Percentiles rank a stretch among this genome's conserved stretches.
Evolutionary conservation across 2,888 invertebrate species (phyloP).

Genomic region (Cosmia pyralina): DNA sequence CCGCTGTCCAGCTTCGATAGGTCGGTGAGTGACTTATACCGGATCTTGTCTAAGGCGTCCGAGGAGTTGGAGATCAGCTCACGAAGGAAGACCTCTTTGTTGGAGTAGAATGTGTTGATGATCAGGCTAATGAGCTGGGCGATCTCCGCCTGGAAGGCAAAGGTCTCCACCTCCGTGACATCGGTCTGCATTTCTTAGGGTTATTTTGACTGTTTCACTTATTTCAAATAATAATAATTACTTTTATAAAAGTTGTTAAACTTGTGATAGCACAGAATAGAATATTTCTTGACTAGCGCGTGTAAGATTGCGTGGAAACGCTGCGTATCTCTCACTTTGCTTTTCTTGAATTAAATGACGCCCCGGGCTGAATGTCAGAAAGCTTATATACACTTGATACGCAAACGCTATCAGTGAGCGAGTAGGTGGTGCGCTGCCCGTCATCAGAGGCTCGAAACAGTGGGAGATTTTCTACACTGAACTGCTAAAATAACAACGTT

Average conservation of each 20-base stretch:
- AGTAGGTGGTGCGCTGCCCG: slow-evolving; percentile 77
- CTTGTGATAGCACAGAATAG: slow-evolving; percentile 55
- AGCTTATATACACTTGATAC: slow-evolving; percentile 77
- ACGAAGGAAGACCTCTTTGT: slow-evolving; percentile 99
- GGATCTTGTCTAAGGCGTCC: slow-evolving; percentile 97
- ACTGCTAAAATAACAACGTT: not conserved
- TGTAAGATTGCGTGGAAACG: slow-evolving; percentile 75
- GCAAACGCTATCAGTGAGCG: slow-evolving; percentile 82
- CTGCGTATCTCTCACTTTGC: slow-evolving; percentile 70
- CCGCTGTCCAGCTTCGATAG: slow-evolving; percentile 97
- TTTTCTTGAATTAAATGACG: slow-evolving; percentile 78
- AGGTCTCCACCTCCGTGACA: slow-evolving; percentile 96
- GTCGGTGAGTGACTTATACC: slow-evolving; percentile 99
- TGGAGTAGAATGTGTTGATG: slow-evolving; percentile 99
- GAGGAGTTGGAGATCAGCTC: slow-evolving; percentile 99
- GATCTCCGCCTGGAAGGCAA: slow-evolving; percentile 99
- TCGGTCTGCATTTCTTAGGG: slow-evolving; percentile 93
- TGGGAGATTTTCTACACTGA: slow-evolving; percentile 46
- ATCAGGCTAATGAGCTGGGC: slow-evolving; percentile 99
- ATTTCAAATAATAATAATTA: slow-evolving; percentile 62
- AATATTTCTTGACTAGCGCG: slow-evolving; percentile 72
- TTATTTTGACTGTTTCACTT: slow-evolving; percentile 91
- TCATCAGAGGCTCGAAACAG: slow-evolving; percentile 70
- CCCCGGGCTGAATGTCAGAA: slow-evolving; percentile 69
- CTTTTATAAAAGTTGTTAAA: slow-evolving; percentile 33